A percentile compares a stretch with the other conserved stretches of the same genome.
These are phyloP conservation scores for Olivierus martensii DNA, from an alignment of 1,140 invertebrate species.

Conservation along the genomic window DNA sequence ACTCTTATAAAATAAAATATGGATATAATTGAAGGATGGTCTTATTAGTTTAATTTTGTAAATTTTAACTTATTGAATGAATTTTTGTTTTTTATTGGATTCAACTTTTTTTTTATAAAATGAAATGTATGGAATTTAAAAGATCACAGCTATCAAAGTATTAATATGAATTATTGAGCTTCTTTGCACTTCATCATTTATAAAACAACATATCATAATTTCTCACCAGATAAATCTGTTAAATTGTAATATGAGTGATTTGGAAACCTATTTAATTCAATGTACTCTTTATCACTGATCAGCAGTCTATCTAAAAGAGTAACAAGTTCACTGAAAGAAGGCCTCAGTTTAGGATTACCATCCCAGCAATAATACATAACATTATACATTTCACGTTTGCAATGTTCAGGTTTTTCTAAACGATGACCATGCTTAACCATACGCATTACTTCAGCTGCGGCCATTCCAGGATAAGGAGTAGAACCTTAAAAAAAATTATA, in stretches of 20 bases:
- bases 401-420: constrained; percentile 50
- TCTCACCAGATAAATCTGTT: constrained; percentile 50
- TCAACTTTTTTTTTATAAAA: too few species aligned
- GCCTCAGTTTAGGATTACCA: constrained; percentile 60
- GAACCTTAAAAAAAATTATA: constrained; percentile 39
- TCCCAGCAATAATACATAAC: constrained; percentile 67
- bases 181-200: too few species aligned
- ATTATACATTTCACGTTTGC: constrained; percentile 16
- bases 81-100: too few species aligned
- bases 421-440: constrained; percentile 49
- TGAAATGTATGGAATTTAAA: too few species aligned
- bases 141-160: too few species aligned
- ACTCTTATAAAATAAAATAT: too few species aligned
- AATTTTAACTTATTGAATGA: too few species aligned
- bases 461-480: constrained; percentile 55
- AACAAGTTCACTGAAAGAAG: constrained; percentile 44
- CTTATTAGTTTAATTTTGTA: too few species aligned
- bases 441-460: constrained; percentile 43
- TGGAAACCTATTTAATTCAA: constrained; percentile 79
- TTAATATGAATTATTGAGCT: too few species aligned
- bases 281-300: constrained; percentile 79
- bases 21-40: too few species aligned
- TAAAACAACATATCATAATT: constrained; percentile 27
- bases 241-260: constrained; percentile 91
- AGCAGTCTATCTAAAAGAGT: constrained; percentile 59